These are phyloP conservation scores for Dreissena polymorpha DNA, from an alignment of 1,140 invertebrate genomes.

Conservation along the genomic window DNA sequence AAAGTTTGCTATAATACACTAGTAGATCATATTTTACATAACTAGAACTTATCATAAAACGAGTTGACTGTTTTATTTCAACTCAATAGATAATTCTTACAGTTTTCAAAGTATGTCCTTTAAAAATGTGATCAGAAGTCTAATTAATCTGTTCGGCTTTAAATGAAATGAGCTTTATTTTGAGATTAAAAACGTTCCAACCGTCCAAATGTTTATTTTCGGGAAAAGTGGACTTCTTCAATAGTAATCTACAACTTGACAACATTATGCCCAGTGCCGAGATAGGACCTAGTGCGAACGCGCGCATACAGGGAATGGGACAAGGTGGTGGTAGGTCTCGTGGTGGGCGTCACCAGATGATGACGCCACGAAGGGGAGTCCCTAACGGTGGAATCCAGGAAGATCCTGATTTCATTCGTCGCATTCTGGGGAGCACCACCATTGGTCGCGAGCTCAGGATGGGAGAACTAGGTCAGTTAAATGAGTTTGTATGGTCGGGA, in stretches of 20 bases:
- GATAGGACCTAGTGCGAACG: too few relatives aligned
- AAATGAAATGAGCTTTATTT: too few relatives aligned
- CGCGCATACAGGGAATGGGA: too few relatives aligned
- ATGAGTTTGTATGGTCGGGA: neutral
- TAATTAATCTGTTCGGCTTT: too few relatives aligned
- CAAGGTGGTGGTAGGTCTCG: neutral
- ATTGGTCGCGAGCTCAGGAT: conserved; percentile 40
- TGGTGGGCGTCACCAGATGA: neutral
- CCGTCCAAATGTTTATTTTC: neutral
- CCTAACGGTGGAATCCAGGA: conserved; percentile 6
- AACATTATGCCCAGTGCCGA: neutral
- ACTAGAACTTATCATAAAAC: too few relatives aligned
- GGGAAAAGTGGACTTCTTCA: conserved; percentile 33
- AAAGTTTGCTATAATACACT: too few relatives aligned
- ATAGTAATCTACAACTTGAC: conserved; percentile 35
- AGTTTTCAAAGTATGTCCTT: too few relatives aligned
- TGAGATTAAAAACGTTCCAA: too few relatives aligned
- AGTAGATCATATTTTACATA: too few relatives aligned
- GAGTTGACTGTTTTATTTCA: too few relatives aligned
- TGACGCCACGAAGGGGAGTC: neutral
- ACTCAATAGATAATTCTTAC: too few relatives aligned
- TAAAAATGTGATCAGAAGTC: too few relatives aligned
- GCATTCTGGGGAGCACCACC: conserved; percentile 33
- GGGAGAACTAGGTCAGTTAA: conserved; percentile 44
- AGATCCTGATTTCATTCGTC: conserved; percentile 14